Base-by-base conservation (phyloP, 2,113 vertebrate species). In the Electrona antarctica region DNA sequence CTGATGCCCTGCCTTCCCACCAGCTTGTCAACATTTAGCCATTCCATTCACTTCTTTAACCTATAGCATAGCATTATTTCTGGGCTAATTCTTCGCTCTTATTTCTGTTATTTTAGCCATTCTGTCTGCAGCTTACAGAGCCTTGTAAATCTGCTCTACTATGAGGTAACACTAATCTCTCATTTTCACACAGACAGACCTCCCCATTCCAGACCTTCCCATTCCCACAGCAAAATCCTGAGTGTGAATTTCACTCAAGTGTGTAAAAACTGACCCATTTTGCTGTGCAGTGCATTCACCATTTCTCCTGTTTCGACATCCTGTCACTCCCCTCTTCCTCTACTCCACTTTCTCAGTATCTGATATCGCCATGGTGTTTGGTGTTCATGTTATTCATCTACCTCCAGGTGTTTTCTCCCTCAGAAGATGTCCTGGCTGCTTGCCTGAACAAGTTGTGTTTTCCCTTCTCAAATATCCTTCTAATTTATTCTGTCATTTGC, bases 221-320 rank as follows among this genome's bases (percentile, higher is more conserved):
- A 21, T 41, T 41, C 33, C 33, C 33, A 41, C 33, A 41, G 33
- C 0, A 41, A 41, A 41, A 41, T 41, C 33, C 33, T 41, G 33
- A 41, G 33, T 41, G 33, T 41, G 33, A 41, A 41, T 41, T 41
- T 41, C 33, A 41, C 33, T 41, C 3, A 2, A 21, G 21, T 2
- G 33, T 6, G 33, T 41, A 41, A 41, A 41, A 41, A 41, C 3
- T 41, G 33, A 41, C 33, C 33, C 33, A 41, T 41, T 41, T 41
- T 41, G 33, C 33, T 41, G 33, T 41, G 33, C 33, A 3, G 33
- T 41, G 33, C 33, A 69, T 56, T 75, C 14, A 47, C 9, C 59
- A 3, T 65, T 46, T 75, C 67, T 71, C 29, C 57, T 11, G 28
- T 82, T 80, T 73, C 69, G 55, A 50, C 58, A 75, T 62, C 13